These are phyloP conservation scores for Blastomussa wellsi DNA, from an alignment of 92 coral and sea anemone species.

Conservation along the genomic window DNA sequence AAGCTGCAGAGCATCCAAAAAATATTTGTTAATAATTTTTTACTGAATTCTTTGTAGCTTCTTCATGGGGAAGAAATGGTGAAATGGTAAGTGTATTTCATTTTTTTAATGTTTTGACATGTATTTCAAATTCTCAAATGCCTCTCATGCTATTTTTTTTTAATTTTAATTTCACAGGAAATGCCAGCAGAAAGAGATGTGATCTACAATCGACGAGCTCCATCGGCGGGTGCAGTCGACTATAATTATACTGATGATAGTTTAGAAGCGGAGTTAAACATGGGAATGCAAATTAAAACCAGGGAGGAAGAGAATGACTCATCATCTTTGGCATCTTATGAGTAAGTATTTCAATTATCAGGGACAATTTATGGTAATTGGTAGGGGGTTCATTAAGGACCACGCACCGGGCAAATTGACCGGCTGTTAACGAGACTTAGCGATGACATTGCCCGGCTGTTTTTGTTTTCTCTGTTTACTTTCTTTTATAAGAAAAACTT, in stretches of 20 bases:
- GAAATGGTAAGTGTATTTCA: slow-evolving; percentile 19
- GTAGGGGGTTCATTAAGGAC: no score
- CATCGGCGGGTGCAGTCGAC: neutral
- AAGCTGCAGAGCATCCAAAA: no score
- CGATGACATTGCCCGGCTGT: no score
- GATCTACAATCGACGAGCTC: slow-evolving; percentile 15
- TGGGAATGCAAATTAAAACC: slow-evolving; percentile 15
- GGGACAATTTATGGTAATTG: no score
- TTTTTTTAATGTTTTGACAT: no score
- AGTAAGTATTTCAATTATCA: slow-evolving; percentile 6
- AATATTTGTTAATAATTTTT: no score
- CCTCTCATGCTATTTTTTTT: neutral
- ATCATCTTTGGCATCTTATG: slow-evolving; percentile 31
- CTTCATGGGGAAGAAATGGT: slow-evolving; percentile 43
- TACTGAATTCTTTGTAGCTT: slow-evolving; percentile 2
- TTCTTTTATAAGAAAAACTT: no score
- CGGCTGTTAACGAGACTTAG: no score
- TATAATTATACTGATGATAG: slow-evolving; percentile 28
- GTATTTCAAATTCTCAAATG: neutral
- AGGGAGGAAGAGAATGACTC: neutral
- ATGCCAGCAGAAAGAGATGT: slow-evolving; percentile 30
- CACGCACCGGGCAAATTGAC: no score
- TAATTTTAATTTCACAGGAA: slow-evolving; percentile 6
- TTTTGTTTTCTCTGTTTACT: no score
- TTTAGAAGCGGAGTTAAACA: slow-evolving; percentile 41